Base-by-base conservation (phyloP, 2,888 invertebrate genomes). In the Dryococelus australis region DNA sequence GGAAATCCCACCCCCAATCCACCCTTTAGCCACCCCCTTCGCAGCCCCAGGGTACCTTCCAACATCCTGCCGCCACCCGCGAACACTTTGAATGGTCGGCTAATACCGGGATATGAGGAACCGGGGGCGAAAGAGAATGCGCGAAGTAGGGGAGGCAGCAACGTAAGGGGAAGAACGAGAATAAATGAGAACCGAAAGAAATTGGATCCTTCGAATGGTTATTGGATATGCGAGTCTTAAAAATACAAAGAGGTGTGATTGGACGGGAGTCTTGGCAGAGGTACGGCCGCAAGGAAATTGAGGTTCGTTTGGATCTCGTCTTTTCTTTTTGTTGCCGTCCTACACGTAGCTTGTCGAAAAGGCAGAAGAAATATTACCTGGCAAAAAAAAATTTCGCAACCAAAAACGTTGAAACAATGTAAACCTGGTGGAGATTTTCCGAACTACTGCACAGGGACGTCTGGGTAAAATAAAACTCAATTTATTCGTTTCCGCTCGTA, bases 171-270 rank as follows among this genome's bases (percentile, higher is more conserved):
- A 8, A 8, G n/a, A 65, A 65, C 65, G 35, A 83, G 83, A 83
- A 83, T 43, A 83, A 43, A 83, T 28, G 28, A 83, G 83, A 83
- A 43, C 28, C 24, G 83, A 83, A 83, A 83, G 83, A 28, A 83
- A 83, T 83, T 83, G 35, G 83, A 83, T 83, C 83, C 35, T 65
- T n/a, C 83, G 83, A 83, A 83, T 83, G 28, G 83, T 83, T 83
- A 83, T 83, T 43, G 28, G 83, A 83, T 83, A 83, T 83, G 83
- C 35, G 27, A 83, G 83, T 83, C 83, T 43, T 83, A 83, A 83
- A 65, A 83, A 83, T 83, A 83, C 83, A 83, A 83, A 83, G 83
- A 83, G 83, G 65, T 65, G 65, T 65, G 65, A 65, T 65, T 65
- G 65, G 65, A 65, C 24, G 65, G 6, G 65, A 8, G 65, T 65